phyloP scores from a whole-genome alignment of 2,797 vertebrate species.

The Gymnopithys bicolor region DNA sequence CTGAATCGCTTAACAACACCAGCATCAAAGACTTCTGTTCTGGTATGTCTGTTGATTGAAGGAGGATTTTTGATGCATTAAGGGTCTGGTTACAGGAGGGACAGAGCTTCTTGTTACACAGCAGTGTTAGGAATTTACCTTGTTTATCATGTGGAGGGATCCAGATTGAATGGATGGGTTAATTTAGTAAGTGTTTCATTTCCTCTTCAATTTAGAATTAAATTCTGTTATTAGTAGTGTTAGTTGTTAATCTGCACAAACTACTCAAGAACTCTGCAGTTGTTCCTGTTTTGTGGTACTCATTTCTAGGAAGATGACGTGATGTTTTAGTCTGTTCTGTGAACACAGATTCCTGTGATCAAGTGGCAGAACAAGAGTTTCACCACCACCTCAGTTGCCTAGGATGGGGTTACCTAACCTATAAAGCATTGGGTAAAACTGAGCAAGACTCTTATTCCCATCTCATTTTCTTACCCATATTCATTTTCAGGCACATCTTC shows the following conservation, averaged over 20 bases:
- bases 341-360: neutral
- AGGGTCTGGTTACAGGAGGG: neutral
- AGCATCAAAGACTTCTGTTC: slow-evolving; percentile 94
- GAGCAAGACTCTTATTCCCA: slow-evolving; percentile 6
- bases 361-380: neutral
- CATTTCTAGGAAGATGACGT: neutral
- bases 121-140: neutral
- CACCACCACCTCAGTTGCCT: neutral
- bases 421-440: neutral
- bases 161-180: neutral
- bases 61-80: neutral
- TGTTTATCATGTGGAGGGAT: neutral
- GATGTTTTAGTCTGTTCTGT: neutral
- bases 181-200: neutral
- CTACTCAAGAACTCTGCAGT: neutral
- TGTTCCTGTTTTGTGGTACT: neutral
- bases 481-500: slow-evolving; percentile 81
- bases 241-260: neutral
- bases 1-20: slow-evolving; percentile 94
- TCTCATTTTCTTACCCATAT: slow-evolving; percentile 45
- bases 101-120: neutral
- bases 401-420: neutral
- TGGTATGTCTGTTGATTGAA: slow-evolving; percentile 75
- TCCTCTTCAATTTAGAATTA: neutral
- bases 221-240: neutral